Evolutionary conservation across 2,797 vertebrate species (phyloP).

Genomic region (Chelmon rostratus): DNA sequence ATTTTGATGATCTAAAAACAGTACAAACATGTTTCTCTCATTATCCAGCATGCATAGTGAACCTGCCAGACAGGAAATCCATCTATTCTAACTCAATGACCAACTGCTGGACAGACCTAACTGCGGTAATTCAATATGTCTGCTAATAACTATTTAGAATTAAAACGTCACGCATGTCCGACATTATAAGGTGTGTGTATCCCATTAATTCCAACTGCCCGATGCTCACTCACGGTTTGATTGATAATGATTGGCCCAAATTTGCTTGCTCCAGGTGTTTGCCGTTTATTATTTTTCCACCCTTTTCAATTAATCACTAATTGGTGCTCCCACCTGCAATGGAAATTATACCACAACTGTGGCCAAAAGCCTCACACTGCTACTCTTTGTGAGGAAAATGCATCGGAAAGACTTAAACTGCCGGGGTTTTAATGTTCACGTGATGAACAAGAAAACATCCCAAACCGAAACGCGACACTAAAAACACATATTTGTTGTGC

Average conservation of each 20-base stretch:
- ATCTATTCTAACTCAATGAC: constrained; percentile 49
- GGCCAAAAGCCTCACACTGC: constrained; percentile 62
- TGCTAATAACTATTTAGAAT: constrained; percentile 62
- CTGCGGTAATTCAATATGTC: constrained; percentile 62
- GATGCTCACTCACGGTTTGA: constrained; percentile 79
- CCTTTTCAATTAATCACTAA: constrained; percentile 87
- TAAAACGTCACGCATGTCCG: constrained; percentile 51
- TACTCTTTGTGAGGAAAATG: constrained; percentile 21
- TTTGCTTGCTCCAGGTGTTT: constrained; percentile 85
- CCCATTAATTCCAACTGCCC: constrained; percentile 58
- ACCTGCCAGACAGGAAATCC: constrained; percentile 40
- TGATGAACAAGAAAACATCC: constrained; percentile 6
- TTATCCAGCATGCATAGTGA: constrained; percentile 1
- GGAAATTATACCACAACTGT: constrained; percentile 72
- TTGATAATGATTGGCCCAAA: constrained; percentile 85
- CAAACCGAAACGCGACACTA: not conserved
- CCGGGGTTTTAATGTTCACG: constrained; percentile 1
- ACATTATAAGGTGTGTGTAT: constrained; percentile 26
- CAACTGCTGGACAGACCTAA: constrained; percentile 43
- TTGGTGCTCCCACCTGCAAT: constrained; percentile 86
- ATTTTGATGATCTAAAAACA: constrained; percentile 9
- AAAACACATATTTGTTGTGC: constrained; percentile 13
- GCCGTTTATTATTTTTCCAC: constrained; percentile 81
- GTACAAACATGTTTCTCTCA: not conserved
- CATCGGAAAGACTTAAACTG: constrained; percentile 26